Base-by-base conservation (phyloP, 2,888 invertebrate species). In the Dorcus hopei region DNA sequence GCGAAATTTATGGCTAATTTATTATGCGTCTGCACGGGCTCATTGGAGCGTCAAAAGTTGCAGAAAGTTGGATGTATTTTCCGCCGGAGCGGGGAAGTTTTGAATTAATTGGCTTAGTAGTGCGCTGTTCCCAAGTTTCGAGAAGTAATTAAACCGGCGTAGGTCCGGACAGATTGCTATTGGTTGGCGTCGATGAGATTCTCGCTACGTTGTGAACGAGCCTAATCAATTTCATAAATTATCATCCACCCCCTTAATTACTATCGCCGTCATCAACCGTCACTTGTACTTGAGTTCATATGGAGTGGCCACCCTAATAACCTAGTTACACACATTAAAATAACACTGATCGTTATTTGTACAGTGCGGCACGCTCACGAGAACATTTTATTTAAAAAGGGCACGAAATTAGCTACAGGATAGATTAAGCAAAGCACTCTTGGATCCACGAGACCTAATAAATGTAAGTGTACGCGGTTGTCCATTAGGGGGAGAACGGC, bases 141-240 rank as follows among this genome's bases (percentile, higher is more conserved):
- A 40, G 54, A 66, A 65, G 65, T 66, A 66, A 66, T 66, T 66
- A 66, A 65, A 66, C 61, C 60, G 54, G 59, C 52, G 60, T 26
- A 49, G 56, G 14, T 45, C 7, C 9, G 45, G 9, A 9, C 45
- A 23, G 14, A 45, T 45, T 19, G 45, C 45, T 11, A 45, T 45
- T 45, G 45, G 45, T 23, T 45, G 45, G 9, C 14, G 45, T 19
- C 45, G 23, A 19, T 33, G 26, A 33, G 26, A 33, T 33, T 11
- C 19, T 45, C 45, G 9, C 26, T 33, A 41, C 11, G 14, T 41
- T 41, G 45, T 23, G 14, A 19, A 45, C n/a, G 14, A n/a, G 23
- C 23, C 45, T 23, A 45, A 45, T 45, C 45, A 45, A 11, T 45
- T 45, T 45, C 45, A 16, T 16, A 14, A 42, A 42, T 42, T 45